Evolutionary conservation across 1,140 invertebrate genomes (phyloP), one percentile per base, ranked within the genome.

Genomic region (Phortica variegata): DNA sequence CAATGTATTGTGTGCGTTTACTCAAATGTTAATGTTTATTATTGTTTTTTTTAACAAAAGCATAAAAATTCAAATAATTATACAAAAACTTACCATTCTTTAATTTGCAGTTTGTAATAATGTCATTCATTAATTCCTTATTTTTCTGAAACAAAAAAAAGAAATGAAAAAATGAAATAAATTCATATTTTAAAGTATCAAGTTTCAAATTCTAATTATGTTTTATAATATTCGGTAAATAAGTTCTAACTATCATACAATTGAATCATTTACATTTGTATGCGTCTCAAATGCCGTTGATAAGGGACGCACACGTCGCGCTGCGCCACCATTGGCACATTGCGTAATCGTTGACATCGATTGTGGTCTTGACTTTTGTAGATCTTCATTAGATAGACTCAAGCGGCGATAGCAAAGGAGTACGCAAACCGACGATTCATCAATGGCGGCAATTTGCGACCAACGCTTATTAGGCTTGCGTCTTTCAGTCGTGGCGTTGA

Each of bases 81-180:
- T 1, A n/a, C 23, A 21, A 45, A 19, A 41, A 58, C 68, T 79
- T 75, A 85, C 83, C 83, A 76, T 84, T 84, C 77, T 83, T 84
- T 23, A 84, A 70, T 76, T 85, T 85, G 63, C 81, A 82, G 60
- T 79, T 83, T 42, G 79, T 79, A n/a, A 84, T 77, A 45, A 85
- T 74, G 59, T 85, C 83, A 61, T 81, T 83, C 82, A 85, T 85
- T 52, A 84, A 76, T 59, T 84, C 83, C 73, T 84, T 84, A 70
- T 85, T 84, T 79, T 85, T 85, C 84, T 85, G 82, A 43, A 84
- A 84, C 53, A 61, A 69, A 76, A 70, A 73, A 65, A 60, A 62
- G 43, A 43, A 31, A 49, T 47, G 31, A 10, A 32, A 16, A 23
- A 40, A 53, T 36, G 23, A 61, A 50, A 36, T 21, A 16, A 20